Conservation (phyloP, 2,797 vertebrate genomes). For the Epinephelus malabaricus region DNA sequence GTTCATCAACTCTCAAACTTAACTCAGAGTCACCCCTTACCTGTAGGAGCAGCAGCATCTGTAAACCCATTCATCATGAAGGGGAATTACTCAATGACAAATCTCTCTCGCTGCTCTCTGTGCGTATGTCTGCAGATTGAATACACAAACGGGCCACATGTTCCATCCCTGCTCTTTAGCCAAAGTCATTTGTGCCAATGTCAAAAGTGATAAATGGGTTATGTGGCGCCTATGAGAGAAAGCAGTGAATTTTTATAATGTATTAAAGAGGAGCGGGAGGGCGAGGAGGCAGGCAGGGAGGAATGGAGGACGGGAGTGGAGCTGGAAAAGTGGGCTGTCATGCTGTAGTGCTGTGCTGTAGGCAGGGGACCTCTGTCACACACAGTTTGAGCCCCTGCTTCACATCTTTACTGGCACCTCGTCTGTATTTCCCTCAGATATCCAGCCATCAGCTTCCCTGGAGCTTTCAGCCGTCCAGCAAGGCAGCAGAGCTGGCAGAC, state of each 20-base stretch:
- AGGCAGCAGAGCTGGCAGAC: conserved; percentile 62
- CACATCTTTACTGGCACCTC: conserved; percentile 73
- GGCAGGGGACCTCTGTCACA: conserved; percentile 71
- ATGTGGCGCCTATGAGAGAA: conserved; percentile 75
- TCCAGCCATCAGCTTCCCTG: conserved; percentile 60
- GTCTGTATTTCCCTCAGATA: conserved; percentile 81
- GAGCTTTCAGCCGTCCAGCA: conserved; percentile 60
- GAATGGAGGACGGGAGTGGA: conserved; percentile 28
- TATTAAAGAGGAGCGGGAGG: conserved; percentile 72
- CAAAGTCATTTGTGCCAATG: conserved; percentile 82
- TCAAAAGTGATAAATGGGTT: conserved; percentile 87
- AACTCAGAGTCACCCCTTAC: conserved; percentile 64
- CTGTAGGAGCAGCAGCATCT: conserved; percentile 45
- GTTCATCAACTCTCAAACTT: conserved; percentile 48
- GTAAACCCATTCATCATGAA: conserved; percentile 73
- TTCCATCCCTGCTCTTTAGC: conserved; percentile 81
- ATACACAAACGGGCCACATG: conserved; percentile 75
- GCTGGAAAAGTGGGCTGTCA: conserved; percentile 66
- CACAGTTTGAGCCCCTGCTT: conserved; percentile 63
- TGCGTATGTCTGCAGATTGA: conserved; percentile 61
- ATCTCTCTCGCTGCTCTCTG: conserved; percentile 55
- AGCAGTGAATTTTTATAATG: conserved; percentile 74
- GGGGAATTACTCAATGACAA: conserved; percentile 67
- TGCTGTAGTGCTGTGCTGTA: conserved; percentile 60
- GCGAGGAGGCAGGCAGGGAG: conserved; percentile 36